phyloP scores from a whole-genome alignment of 2,888 invertebrate genomes.

The Athalia cordata region DNA sequence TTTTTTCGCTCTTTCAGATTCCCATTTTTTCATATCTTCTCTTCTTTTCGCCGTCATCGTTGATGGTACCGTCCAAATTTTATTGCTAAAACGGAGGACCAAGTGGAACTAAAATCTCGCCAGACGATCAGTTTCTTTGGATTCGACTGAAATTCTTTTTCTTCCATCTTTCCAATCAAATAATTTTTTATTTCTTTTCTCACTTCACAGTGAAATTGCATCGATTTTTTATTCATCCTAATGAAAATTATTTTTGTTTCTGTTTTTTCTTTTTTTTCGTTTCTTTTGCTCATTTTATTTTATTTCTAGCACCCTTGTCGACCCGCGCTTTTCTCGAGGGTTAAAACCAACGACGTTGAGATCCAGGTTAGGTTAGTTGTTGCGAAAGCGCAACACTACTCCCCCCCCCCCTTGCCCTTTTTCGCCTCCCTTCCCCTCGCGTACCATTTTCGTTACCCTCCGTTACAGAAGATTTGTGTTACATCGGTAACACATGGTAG shows the following conservation, averaged over 20 bases:
- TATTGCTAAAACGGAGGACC: neutral
- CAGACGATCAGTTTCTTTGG: no score
- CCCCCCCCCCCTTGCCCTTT: no score
- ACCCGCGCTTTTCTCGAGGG: conserved; percentile 1
- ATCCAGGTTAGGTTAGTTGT: conserved; percentile 3
- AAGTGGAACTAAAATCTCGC: neutral
- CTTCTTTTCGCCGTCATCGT: conserved; percentile 38
- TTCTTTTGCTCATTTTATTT: neutral
- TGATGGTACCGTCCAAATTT: neutral
- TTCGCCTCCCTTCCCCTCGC: neutral
- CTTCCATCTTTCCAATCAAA: no score
- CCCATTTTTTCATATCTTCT: conserved; percentile 27
- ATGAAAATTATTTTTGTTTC: neutral
- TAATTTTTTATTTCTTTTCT: no score
- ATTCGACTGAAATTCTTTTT: no score
- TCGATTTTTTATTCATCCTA: no score
- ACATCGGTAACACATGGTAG: conserved; percentile 62
- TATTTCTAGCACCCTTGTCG: conserved; percentile 33
- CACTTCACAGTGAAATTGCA: no score
- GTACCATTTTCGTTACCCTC: neutral
- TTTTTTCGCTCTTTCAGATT: conserved; percentile 9
- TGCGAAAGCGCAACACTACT: no score
- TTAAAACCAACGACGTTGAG: conserved; percentile 35
- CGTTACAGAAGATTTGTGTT: conserved; percentile 60
- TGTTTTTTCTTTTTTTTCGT: neutral